Evolutionary conservation across 2,113 vertebrate species (phyloP), one percentile per base, ranked within the genome.

Genomic region (Montifringilla adamsi): DNA sequence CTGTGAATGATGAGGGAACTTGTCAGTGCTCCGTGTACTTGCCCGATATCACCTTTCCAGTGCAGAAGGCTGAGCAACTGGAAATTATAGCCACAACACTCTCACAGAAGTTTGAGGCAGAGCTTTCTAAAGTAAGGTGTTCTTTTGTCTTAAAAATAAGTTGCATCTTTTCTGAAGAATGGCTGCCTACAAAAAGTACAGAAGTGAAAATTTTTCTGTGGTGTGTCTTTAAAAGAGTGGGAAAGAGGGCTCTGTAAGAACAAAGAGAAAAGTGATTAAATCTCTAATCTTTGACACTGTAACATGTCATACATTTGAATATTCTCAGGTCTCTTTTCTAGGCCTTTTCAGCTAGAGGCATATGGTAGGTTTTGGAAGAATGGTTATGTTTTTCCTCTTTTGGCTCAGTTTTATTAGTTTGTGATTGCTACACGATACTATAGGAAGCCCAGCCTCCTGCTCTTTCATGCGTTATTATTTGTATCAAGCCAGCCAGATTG

Each of bases 61-160:
- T 94, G 50, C 87, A 97, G 74, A 98, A 96, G 87, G 87, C 95
- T 31, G 98, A 98, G 35, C n/a, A 17, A 37, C 33, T 98, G 84
- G 96, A 98, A 95, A 85, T 90, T 43, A 87, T 67, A 49, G 97
- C 94, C 4, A 7, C 62, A 7, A n/a, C 5, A 0, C 96, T 98
- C 63, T 79, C 44, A 0, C 7, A 76, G 96, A 98, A 92, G 90
- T 97, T 98, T 46, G 94, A 98, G 53, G 76, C 4, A n/a, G 98
- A 98, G 43, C 95, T 98, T 92, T 97, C 97, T 43, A 97, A 97
- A 92, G 98, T 98, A 98, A 98, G 98, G 12, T 74, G 59, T 59
- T 79, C 24, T 80, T 85, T 96, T 84, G 23, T 72, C 31, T 44
- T 59, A 59, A 43, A 70, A 39, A 15, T 23, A 89, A 70, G 9